Evolutionary conservation across 2,888 invertebrate species (phyloP).

Genomic region (Idaea straminata): DNA sequence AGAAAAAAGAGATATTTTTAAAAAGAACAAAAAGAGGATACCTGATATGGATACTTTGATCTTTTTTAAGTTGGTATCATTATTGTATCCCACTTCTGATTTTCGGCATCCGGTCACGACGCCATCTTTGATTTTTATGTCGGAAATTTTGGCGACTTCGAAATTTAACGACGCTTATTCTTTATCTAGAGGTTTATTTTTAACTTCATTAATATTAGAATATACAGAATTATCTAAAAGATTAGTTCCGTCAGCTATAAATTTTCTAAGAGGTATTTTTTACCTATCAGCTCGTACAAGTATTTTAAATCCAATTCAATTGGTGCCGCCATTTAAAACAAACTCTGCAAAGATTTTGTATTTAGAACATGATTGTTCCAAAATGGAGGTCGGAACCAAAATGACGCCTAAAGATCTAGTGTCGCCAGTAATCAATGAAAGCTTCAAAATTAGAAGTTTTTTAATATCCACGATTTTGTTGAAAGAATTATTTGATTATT

Average conservation of each 20-base stretch:
- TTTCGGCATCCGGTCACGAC: conserved; percentile 93
- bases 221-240: conserved; percentile 89
- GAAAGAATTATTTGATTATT: conserved; percentile 79
- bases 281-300: conserved; percentile 85
- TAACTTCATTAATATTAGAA: conserved; percentile 87
- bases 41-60: conserved; percentile 86
- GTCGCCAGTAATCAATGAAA: conserved; percentile 72
- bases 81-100: conserved; percentile 94
- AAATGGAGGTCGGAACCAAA: conserved; percentile 53
- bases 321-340: conserved; percentile 84
- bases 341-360: conserved; percentile 79
- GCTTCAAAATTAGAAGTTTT: conserved; percentile 83
- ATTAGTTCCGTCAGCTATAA: conserved; percentile 89
- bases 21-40: conserved; percentile 78
- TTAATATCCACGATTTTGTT: conserved; percentile 78
- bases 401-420: conserved; percentile 81
- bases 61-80: conserved; percentile 89
- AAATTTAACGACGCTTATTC: conserved; percentile 83
- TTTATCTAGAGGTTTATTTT: conserved; percentile 87
- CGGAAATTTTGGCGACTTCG: conserved; percentile 86
- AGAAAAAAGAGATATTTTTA: conserved; percentile 85
- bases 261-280: conserved; percentile 88
- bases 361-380: conserved; percentile 72
- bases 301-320: conserved; percentile 80
- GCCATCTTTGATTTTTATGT: conserved; percentile 90